Evolutionary conservation across 2,888 invertebrate species (phyloP).

Genomic region (Himalopsyche tibetana): DNA sequence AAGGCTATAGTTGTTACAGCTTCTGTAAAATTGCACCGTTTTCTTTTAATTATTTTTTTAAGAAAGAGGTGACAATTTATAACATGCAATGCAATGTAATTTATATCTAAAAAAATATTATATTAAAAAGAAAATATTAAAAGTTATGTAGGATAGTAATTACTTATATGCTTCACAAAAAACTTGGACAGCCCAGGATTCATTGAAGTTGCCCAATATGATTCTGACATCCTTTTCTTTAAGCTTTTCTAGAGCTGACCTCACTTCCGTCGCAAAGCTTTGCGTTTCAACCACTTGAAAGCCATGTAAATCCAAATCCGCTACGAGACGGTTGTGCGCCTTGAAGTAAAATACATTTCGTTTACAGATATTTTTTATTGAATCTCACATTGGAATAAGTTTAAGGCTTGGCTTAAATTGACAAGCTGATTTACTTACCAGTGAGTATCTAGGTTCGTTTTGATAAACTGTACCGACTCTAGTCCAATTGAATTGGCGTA

Average conservation of each 20-base stretch:
- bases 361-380: neutral
- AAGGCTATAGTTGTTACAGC: no score
- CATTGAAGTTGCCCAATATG: constrained; percentile 97
- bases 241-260: constrained; percentile 85
- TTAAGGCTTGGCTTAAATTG: neutral
- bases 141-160: constrained; percentile 22
- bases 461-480: constrained; percentile 97
- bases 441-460: constrained; percentile 94
- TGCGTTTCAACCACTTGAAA: constrained; percentile 92
- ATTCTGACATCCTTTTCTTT: constrained; percentile 95
- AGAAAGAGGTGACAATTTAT: no score
- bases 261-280: constrained; percentile 93
- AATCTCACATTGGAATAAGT: no score
- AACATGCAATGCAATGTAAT: no score
- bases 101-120: no score
- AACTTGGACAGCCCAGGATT: constrained; percentile 92
- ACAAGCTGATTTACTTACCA: constrained; percentile 78
- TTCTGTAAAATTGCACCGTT: no score
- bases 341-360: constrained; percentile 67
- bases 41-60: no score
- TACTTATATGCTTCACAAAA: constrained; percentile 92
- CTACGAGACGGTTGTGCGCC: constrained; percentile 93
- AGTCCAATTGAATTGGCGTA: constrained; percentile 97
- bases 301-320: constrained; percentile 88
- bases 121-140: no score